Evolutionary conservation across 2,888 invertebrate genomes (phyloP).

Genomic region (Boloria selene): DNA sequence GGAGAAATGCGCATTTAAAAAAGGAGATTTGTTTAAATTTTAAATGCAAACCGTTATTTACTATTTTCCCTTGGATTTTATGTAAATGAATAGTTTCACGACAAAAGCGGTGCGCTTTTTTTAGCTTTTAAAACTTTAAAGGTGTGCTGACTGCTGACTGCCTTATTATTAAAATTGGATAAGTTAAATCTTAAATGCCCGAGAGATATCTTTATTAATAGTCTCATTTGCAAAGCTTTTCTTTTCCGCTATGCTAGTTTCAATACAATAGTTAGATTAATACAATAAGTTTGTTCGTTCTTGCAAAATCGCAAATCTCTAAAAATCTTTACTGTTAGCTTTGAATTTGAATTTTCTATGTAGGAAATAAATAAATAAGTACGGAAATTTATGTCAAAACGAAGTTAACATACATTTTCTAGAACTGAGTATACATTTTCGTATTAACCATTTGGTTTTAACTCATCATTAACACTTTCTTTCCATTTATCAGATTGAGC

Average conservation of each 20-base stretch:
- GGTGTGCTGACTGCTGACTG: slow-evolving; percentile 24
- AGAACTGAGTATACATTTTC: too few relatives aligned
- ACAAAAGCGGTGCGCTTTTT: slow-evolving; percentile 17
- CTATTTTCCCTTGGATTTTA: slow-evolving; percentile 30
- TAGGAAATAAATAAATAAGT: too few relatives aligned
- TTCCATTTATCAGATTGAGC: too few relatives aligned
- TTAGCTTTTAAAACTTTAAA: slow-evolving; percentile 18
- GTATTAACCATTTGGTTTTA: too few relatives aligned
- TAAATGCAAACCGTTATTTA: slow-evolving; percentile 40
- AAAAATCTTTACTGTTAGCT: too few relatives aligned
- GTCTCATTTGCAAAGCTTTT: slow-evolving; percentile 3
- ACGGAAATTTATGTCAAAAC: too few relatives aligned
- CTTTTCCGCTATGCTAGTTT: background rate
- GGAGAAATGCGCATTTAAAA: slow-evolving; percentile 41
- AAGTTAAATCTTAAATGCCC: slow-evolving; percentile 11
- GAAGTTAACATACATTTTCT: too few relatives aligned
- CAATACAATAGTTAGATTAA: too few relatives aligned
- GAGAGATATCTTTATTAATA: slow-evolving; percentile 4
- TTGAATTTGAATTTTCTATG: too few relatives aligned
- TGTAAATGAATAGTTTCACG: slow-evolving; percentile 37
- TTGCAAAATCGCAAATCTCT: too few relatives aligned
- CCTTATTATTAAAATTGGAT: slow-evolving; percentile 27
- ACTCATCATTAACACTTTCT: too few relatives aligned
- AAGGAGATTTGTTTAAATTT: slow-evolving; percentile 42
- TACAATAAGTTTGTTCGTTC: too few relatives aligned